A percentile compares a stretch with the other conserved stretches of the same genome.
These are phyloP conservation scores for Thereuonema tuberculata DNA, from an alignment of 1,140 invertebrate genomes.

Conservation along the genomic window DNA sequence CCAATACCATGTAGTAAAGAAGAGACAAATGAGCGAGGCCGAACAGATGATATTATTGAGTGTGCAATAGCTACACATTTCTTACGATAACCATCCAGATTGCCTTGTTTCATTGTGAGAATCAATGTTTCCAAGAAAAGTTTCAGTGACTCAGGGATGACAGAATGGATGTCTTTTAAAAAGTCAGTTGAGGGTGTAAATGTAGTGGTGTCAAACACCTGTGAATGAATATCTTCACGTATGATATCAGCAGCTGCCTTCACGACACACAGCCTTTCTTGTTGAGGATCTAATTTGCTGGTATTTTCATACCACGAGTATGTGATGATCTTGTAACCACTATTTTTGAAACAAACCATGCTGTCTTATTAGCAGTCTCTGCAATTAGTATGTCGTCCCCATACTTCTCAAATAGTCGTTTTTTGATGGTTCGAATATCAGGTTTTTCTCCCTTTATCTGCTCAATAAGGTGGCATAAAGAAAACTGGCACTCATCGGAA, in stretches of 20 bases:
- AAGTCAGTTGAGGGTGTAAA: neutral
- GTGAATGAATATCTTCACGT: neutral
- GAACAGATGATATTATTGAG: slow-evolving; percentile 15
- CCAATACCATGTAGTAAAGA: neutral
- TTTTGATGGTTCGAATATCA: too few species aligned
- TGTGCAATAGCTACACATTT: slow-evolving; percentile 14
- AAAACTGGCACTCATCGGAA: too few species aligned
- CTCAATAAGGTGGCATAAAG: too few species aligned
- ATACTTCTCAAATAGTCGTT: too few species aligned
- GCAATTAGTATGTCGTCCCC: too few species aligned
- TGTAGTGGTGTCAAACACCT: neutral
- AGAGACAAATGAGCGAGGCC: slow-evolving; percentile 12
- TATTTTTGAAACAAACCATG: neutral
- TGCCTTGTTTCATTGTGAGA: slow-evolving; percentile 7
- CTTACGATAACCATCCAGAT: slow-evolving; percentile 10
- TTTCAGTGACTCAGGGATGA: slow-evolving; percentile 10
- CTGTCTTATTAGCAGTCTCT: too few species aligned
- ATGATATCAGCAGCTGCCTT: neutral
- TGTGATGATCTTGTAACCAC: neutral
- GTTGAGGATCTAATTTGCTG: neutral
- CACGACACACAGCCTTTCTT: neutral
- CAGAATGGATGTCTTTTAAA: slow-evolving; percentile 7
- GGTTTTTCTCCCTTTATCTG: too few species aligned
- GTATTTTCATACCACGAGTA: neutral
- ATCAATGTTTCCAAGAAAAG: slow-evolving; percentile 14